Percentiles rank a stretch among this genome's conserved stretches.
phyloP scores from a whole-genome alignment of 2,888 invertebrate genomes.

The Caenorhabditis sp. region DNA sequence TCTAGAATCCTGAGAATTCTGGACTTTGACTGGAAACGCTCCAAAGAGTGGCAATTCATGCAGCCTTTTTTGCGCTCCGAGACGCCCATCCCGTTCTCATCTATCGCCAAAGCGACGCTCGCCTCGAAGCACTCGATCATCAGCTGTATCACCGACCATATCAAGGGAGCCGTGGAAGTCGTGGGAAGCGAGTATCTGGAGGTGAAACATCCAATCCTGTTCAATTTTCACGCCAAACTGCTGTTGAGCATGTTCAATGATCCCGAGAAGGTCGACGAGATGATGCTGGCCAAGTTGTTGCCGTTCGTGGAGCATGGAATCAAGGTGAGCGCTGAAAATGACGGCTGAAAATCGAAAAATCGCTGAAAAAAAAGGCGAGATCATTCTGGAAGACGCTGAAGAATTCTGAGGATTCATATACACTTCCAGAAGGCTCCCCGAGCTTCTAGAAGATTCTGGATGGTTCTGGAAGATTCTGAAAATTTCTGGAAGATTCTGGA shows the following conservation, averaged over 20 bases:
- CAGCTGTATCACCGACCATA: constrained; percentile 68
- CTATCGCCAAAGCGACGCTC: constrained; percentile 68
- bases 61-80: constrained; percentile 70
- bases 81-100: constrained; percentile 75
- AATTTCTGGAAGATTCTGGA: too few species aligned
- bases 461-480: too few species aligned
- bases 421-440: too few species aligned
- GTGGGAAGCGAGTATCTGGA: constrained; percentile 71
- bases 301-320: constrained; percentile 79
- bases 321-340: constrained; percentile 37
- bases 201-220: constrained; percentile 87
- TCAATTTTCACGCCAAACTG: constrained; percentile 90
- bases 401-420: too few species aligned
- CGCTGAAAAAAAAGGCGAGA: too few species aligned
- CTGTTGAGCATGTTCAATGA: constrained; percentile 88
- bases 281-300: constrained; percentile 85
- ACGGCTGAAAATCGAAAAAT: too few species aligned
- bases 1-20: constrained; percentile 89
- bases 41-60: constrained; percentile 84
- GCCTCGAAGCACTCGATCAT: constrained; percentile 69
- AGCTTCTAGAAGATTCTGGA: too few species aligned
- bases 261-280: constrained; percentile 86
- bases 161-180: constrained; percentile 64
- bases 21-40: constrained; percentile 85
- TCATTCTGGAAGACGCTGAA: too few species aligned